Base-by-base conservation (phyloP, 2,888 invertebrate genomes). In the Catotricha subobsoleta region DNA sequence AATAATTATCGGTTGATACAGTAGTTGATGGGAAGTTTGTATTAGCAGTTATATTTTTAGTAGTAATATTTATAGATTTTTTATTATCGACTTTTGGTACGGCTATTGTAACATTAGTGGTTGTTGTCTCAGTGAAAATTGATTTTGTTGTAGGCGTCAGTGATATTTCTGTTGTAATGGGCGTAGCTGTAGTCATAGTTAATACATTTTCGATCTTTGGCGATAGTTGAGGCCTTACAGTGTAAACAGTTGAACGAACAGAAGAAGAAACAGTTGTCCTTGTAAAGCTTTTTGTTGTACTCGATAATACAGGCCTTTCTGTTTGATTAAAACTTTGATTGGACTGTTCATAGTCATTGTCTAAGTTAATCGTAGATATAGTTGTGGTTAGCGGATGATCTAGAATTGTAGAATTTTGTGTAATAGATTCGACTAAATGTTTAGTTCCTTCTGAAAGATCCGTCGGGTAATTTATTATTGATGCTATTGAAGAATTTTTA, bases 241-340 rank as follows among this genome's bases (percentile, higher is more conserved):
- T 57, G 45, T 59, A 51, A 1, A 56, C 54, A 0, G 60, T 60
- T 8, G 61, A 60, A 12, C 56, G 52, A 33, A 59, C 52, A 1
- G 67, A 67, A 12, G 66, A 64, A 5, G 67, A 59, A 48, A 65
- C 60, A 1, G 70, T 67, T 21, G 67, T 68, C 10, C 66, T 59
- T 30, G 60, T 52, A 18, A 61, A 54, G 6, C 62, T 57, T 45
- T 57, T 59, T 13, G 59, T 53, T 9, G 56, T 51, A 41, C 47
- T 54, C 39, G 21, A 12, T 5, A 13, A 19, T n/a, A 19, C n/a
- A 20, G 10, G 13, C 8, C 13, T 41, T n/a, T 30, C 16, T 10
- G 12, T 13, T 5, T 25, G 38, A 20, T 33, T 19, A n/a, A n/a
- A n/a, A n/a, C n/a, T n/a, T n/a, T n/a, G n/a, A n/a, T n/a, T n/a